These are phyloP conservation scores for Beris chalybata DNA, from an alignment of 2,888 invertebrate species.

Conservation along the genomic window DNA sequence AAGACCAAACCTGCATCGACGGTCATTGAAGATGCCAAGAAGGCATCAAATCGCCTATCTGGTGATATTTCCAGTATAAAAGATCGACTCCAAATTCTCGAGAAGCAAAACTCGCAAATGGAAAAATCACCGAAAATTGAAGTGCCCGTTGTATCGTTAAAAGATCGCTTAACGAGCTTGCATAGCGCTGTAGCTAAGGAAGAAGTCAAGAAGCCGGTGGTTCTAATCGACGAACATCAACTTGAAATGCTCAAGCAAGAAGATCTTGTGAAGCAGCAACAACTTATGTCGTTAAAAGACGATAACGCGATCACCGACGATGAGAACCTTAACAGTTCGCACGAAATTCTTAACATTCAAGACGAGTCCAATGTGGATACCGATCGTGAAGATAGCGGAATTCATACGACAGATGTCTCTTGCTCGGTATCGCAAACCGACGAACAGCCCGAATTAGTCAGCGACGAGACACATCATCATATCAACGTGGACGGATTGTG, in stretches of 20 bases:
- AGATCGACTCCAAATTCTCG: conserved; percentile 65
- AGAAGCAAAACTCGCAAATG: conserved; percentile 56
- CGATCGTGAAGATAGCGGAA: conserved; percentile 69
- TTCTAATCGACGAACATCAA: conserved; percentile 57
- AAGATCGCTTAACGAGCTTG: conserved; percentile 54
- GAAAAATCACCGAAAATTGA: conserved; percentile 45
- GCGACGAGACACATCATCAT: conserved; percentile 37
- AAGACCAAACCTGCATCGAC: conserved; percentile 52
- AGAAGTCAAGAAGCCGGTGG: conserved; percentile 50
- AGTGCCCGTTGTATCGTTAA: conserved; percentile 52
- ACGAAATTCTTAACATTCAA: conserved; percentile 37
- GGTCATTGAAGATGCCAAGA: conserved; percentile 46
- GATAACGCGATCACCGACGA: conserved; percentile 29
- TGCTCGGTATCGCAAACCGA: conserved; percentile 74
- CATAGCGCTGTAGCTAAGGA: conserved; percentile 54
- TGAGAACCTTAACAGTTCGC: conserved; percentile 35
- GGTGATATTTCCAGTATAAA: conserved; percentile 67
- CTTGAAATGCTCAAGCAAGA: conserved; percentile 58
- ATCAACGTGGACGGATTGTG: conserved; percentile 27
- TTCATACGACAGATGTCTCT: conserved; percentile 75
- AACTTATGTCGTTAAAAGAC: conserved; percentile 18
- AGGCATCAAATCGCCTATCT: conserved; percentile 59
- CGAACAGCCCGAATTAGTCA: conserved; percentile 65
- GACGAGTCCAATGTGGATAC: conserved; percentile 56
- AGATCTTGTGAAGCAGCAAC: conserved; percentile 41